Evolutionary conservation across 2,113 vertebrate species (phyloP).

Genomic region (Prinia subflava): DNA sequence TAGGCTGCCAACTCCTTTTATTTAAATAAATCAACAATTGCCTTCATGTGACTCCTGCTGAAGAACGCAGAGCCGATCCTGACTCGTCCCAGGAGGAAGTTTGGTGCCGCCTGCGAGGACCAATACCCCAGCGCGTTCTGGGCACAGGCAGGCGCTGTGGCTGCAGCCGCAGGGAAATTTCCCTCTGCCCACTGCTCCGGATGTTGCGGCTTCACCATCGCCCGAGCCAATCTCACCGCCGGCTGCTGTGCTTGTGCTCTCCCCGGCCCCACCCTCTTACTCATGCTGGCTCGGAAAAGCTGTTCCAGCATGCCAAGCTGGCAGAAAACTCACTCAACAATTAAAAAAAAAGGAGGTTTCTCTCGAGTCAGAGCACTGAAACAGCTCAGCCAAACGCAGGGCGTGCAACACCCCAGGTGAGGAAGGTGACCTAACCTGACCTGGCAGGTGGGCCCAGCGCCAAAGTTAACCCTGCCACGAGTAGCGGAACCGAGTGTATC

Average conservation of each 20-base stretch:
- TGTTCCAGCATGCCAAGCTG: conserved; percentile 23
- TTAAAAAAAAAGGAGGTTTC: background rate
- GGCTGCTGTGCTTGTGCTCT: background rate
- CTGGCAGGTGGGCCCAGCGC: background rate
- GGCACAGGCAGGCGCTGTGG: background rate
- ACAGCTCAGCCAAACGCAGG: background rate
- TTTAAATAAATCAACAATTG: conserved; percentile 67
- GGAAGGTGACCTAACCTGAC: background rate
- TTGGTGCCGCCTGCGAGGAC: background rate
- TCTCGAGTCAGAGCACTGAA: background rate
- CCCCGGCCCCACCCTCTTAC: conserved; percentile 49
- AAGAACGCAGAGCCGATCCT: background rate
- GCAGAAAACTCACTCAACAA: background rate
- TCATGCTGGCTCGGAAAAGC: conserved; percentile 17
- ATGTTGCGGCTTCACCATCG: background rate
- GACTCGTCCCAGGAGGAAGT: background rate
- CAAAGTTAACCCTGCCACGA: background rate
- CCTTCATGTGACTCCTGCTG: conserved; percentile 8
- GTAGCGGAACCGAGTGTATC: fast-evolving
- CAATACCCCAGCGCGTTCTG: background rate
- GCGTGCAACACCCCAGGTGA: background rate
- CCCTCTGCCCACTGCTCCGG: background rate
- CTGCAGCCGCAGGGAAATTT: background rate
- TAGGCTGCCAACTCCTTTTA: conserved; percentile 65
- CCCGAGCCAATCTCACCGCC: background rate